Conservation (phyloP, 2,797 vertebrate species). For the Anabas testudineus region DNA sequence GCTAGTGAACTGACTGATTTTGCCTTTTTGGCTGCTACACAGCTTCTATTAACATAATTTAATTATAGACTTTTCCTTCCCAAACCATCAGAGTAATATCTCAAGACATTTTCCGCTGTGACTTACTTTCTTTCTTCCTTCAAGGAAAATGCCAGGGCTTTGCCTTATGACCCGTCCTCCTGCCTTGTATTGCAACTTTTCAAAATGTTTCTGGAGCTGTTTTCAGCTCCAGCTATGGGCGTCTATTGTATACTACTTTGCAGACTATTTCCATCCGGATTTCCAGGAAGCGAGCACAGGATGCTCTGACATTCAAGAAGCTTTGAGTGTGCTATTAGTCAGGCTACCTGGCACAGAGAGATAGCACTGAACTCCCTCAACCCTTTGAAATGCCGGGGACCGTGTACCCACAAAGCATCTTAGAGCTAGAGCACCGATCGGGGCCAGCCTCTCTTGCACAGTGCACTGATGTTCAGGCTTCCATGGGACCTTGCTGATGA, state of each 20-base stretch:
- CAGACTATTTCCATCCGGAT: conserved; percentile 71
- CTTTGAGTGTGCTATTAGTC: conserved; percentile 80
- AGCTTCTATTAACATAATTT: not conserved
- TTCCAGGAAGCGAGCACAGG: conserved; percentile 63
- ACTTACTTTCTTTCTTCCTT: conserved; percentile 8
- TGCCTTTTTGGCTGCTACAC: not conserved
- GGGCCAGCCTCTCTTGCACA: conserved; percentile 51
- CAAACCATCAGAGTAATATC: not conserved
- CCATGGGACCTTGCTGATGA: conserved; percentile 47
- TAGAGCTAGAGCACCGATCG: conserved; percentile 53
- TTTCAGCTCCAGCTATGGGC: conserved; percentile 56
- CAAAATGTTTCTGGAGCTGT: conserved; percentile 43
- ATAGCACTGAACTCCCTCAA: conserved; percentile 75
- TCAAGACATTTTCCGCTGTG: conserved; percentile 4
- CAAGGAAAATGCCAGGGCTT: conserved; percentile 30
- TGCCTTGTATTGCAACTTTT: conserved; percentile 30
- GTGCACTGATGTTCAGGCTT: conserved; percentile 35
- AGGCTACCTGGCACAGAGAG: conserved; percentile 78
- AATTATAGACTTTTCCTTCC: not conserved
- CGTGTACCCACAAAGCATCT: conserved; percentile 66
- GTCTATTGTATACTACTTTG: conserved; percentile 63
- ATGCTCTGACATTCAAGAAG: conserved; percentile 76
- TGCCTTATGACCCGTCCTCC: conserved; percentile 36
- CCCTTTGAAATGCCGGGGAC: conserved; percentile 66
- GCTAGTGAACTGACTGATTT: not conserved